A percentile compares a stretch with the other conserved stretches of the same genome.
Evolutionary conservation across 2,797 vertebrate species (phyloP).

Genomic region (Austrolebias charrua): DNA sequence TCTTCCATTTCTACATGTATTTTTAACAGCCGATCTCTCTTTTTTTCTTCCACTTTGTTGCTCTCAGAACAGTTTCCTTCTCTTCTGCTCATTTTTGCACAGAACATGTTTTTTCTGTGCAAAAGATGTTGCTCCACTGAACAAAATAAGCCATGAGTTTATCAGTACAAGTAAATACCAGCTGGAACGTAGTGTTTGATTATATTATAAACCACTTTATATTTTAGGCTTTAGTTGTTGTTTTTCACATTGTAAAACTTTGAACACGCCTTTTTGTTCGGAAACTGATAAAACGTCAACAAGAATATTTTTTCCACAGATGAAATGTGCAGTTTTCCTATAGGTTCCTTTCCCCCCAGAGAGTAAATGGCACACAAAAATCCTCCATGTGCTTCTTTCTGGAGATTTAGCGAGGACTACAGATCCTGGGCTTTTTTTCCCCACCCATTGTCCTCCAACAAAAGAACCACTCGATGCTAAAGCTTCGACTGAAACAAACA

Average conservation of each 20-base stretch:
- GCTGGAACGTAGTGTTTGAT: not conserved
- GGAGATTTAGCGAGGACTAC: conserved; percentile 40
- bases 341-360: conserved; percentile 22
- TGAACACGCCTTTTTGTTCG: not conserved
- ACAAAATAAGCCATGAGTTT: not conserved
- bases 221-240: not conserved
- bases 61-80: not conserved
- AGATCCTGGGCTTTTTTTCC: too few species aligned
- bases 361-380: conserved; percentile 33
- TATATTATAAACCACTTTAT: not conserved
- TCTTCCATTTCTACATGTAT: not conserved
- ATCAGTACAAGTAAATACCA: not conserved
- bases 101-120: too few species aligned
- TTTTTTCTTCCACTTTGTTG: not conserved
- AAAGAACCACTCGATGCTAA: conserved; percentile 58
- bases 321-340: not conserved
- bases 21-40: not conserved
- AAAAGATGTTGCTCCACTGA: too few species aligned
- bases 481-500: conserved; percentile 71
- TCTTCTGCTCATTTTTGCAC: too few species aligned
- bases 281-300: too few species aligned
- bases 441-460: conserved; percentile 33
- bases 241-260: not conserved
- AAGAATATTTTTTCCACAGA: not conserved
- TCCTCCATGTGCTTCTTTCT: conserved; percentile 41